Conservation (phyloP, 2,113 vertebrate species). For the Salminus brasiliensis region DNA sequence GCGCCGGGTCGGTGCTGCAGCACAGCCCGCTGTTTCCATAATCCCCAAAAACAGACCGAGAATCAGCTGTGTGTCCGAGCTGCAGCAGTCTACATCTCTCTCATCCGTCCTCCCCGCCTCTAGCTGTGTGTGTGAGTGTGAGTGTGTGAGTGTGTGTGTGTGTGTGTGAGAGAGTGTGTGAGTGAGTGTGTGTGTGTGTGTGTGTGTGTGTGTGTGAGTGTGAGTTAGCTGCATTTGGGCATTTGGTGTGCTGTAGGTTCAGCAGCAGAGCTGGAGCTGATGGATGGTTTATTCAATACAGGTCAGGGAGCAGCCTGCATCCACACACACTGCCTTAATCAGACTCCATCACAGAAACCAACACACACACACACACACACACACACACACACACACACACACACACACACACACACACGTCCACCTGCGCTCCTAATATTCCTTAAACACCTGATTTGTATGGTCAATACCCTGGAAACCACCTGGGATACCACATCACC, state of each 20-base stretch:
- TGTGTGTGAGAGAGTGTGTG: background rate
- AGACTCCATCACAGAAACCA: too few species aligned
- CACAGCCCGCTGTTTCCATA: background rate
- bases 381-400: too few species aligned
- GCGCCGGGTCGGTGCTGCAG: background rate
- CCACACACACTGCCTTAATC: background rate
- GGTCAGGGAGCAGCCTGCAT: constrained; percentile 43
- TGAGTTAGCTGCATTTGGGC: background rate
- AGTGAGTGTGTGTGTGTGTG: background rate
- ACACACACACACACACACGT: too few species aligned
- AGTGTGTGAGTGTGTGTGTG: background rate
- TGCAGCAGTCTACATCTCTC: constrained; percentile 10
- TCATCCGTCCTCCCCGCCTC: background rate
- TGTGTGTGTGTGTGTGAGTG: background rate
- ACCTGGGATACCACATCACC: too few species aligned
- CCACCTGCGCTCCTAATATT: too few species aligned
- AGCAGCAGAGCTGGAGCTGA: constrained; percentile 19
- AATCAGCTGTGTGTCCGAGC: background rate
- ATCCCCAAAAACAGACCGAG: background rate
- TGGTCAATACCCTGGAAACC: too few species aligned
- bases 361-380: too few species aligned
- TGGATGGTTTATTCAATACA: constrained; percentile 47
- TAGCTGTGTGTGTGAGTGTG: background rate
- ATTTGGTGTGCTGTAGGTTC: constrained; percentile 18
- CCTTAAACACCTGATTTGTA: too few species aligned